These are phyloP conservation scores for Helobdella robusta DNA, from an alignment of 2,888 invertebrate species.

Conservation along the genomic window DNA sequence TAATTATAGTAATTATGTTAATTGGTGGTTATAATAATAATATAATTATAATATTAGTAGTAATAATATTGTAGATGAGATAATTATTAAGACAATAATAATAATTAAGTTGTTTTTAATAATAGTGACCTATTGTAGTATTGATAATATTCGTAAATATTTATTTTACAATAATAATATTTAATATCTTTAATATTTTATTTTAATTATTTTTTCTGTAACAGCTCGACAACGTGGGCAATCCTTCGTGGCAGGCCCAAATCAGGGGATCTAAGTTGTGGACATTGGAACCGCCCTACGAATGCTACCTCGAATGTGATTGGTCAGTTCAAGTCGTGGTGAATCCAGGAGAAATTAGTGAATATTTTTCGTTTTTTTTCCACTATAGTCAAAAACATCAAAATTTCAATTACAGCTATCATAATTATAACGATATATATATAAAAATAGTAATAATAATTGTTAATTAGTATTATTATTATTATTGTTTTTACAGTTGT, in stretches of 20 bases:
- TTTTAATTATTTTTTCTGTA: too few relatives aligned
- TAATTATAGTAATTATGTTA: constrained; percentile 1
- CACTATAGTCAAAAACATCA: not conserved
- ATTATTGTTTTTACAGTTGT: constrained; percentile 64
- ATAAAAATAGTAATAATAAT: too few relatives aligned
- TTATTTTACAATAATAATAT: not conserved
- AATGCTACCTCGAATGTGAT: constrained; percentile 72
- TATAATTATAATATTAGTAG: too few relatives aligned
- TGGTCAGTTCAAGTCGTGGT: constrained; percentile 62
- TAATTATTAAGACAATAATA: too few relatives aligned
- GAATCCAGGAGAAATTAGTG: constrained; percentile 79
- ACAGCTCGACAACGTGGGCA: constrained; percentile 82
- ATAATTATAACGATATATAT: not conserved
- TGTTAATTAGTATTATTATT: too few relatives aligned
- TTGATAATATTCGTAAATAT: not conserved
- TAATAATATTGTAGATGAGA: too few relatives aligned
- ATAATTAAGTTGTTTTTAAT: not conserved
- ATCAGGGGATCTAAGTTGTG: constrained; percentile 76
- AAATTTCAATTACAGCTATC: too few relatives aligned
- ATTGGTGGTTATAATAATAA: too few relatives aligned
- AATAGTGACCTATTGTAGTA: not conserved
- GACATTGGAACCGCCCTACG: constrained; percentile 81
- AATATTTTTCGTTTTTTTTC: constrained; percentile 44
- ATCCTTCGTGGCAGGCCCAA: constrained; percentile 96
- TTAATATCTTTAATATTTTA: too few relatives aligned